Conservation (phyloP, 2,888 invertebrate species). For the Acronicta psi region DNA sequence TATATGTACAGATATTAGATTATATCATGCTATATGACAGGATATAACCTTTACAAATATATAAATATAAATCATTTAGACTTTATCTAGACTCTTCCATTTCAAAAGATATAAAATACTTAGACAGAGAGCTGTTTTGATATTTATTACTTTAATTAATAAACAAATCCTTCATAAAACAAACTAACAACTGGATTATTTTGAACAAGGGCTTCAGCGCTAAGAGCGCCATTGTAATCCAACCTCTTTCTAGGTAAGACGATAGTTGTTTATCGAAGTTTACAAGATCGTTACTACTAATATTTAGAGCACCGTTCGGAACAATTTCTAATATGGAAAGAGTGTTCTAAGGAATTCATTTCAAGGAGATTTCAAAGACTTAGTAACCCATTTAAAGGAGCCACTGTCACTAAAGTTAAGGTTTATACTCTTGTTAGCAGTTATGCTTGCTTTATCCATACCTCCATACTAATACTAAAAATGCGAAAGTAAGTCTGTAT, state of each 20-base stretch:
- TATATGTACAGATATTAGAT: too few relatives aligned
- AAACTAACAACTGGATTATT: constrained; percentile 2
- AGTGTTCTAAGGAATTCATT: too few relatives aligned
- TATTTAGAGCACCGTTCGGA: neutral
- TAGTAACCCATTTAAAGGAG: too few relatives aligned
- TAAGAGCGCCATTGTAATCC: constrained; percentile 2
- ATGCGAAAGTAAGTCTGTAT: too few relatives aligned
- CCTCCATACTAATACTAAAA: too few relatives aligned
- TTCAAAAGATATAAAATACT: neutral
- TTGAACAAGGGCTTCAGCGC: neutral
- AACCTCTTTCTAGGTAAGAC: constrained; percentile 6
- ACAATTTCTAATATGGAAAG: neutral
- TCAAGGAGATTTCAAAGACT: too few relatives aligned
- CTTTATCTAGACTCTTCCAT: neutral
- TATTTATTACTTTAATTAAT: neutral
- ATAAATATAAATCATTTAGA: neutral
- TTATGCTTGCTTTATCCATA: too few relatives aligned
- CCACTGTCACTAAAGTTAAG: too few relatives aligned
- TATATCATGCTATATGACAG: too few relatives aligned
- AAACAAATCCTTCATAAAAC: constrained; percentile 14
- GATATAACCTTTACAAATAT: too few relatives aligned
- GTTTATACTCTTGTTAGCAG: too few relatives aligned
- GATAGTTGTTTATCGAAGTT: constrained; percentile 12
- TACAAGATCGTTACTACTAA: constrained; percentile 1
- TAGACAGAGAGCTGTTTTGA: neutral